Evolutionary conservation across 2,797 vertebrate genomes (phyloP), one percentile per base, ranked within the genome.

Genomic region (Vultur gryphus): DNA sequence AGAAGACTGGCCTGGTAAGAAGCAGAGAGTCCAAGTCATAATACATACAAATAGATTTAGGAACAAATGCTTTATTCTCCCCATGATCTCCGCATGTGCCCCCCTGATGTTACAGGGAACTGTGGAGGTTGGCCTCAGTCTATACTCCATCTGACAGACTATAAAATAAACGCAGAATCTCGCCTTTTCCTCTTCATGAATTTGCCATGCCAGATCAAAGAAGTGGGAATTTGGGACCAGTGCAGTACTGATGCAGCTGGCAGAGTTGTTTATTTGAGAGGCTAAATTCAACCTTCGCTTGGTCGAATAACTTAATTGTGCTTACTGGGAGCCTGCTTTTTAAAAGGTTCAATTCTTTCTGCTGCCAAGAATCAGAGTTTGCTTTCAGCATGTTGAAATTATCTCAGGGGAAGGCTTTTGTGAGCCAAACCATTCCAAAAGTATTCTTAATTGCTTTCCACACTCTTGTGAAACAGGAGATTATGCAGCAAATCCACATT

Each of bases 321-420:
- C 91, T 94, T 96, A 94, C 89, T 90, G 90, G 90, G 95, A 95
- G 86, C 64, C 57, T 82, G 94, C 83, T 91, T 97, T 97, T 94
- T 92, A 90, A 95, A 97, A 95, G 91, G 88, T 95, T 96, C 82
- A 77, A 80, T 94, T 95, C 92, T 90, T 94, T 90, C 78, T 93
- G 85, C 84, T 95, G 96, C 95, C 95, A 97, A 96, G 93, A 95
- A 94, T 91, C 83, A 94, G 80, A 96, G 87, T 84, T 94, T 93
- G 77, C 89, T 95, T 97, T 97, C 94, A 92, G 90, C 77, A 85
- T 65, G 59, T 70, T 86, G 86, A 89, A 96, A 96, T 94, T 92
- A 93, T 97, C 92, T 92, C 95, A 90, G 77, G 91, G 93, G 94
- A 97, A 90, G 73, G 67, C 67, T 95, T 90, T 92, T 93, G 84